These are phyloP conservation scores for Gandaritis pyraliata DNA, from an alignment of 2,888 invertebrate genomes.

Conservation along the genomic window DNA sequence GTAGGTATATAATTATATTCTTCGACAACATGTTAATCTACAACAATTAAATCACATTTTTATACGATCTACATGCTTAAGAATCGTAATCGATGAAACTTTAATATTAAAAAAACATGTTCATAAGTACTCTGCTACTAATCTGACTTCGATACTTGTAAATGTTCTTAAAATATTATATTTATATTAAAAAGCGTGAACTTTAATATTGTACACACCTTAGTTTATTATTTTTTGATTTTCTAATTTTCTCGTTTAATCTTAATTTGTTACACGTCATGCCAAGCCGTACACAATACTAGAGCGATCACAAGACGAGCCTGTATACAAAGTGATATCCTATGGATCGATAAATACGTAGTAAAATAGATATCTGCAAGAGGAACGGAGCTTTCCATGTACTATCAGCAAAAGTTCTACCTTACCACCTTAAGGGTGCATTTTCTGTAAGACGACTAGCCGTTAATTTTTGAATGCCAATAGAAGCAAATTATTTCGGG, in stretches of 20 bases:
- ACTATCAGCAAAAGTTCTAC: too few relatives aligned
- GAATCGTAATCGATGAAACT: conserved; percentile 64
- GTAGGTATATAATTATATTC: conserved; percentile 67
- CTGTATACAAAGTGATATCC: conserved; percentile 70
- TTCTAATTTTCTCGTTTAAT: conserved; percentile 63
- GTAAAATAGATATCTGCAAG: conserved; percentile 70
- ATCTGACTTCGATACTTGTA: conserved; percentile 73
- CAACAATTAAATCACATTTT: conserved; percentile 81
- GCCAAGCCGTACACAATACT: conserved; percentile 82
- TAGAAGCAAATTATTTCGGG: too few relatives aligned
- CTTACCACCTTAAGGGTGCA: too few relatives aligned
- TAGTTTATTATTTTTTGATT: conserved; percentile 64
- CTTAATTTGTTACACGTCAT: conserved; percentile 75
- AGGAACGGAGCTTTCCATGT: conserved; percentile 55
- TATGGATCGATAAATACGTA: conserved; percentile 73
- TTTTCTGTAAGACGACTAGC: too few relatives aligned
- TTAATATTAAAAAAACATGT: conserved; percentile 57
- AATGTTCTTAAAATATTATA: conserved; percentile 80
- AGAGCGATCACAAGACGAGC: conserved; percentile 71
- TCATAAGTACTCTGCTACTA: conserved; percentile 76
- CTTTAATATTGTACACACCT: conserved; percentile 82
- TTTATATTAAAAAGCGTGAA: conserved; percentile 64
- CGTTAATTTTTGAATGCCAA: too few relatives aligned
- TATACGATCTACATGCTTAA: conserved; percentile 68
- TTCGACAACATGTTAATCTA: conserved; percentile 76